A percentile compares a stretch with the other conserved stretches of the same genome.
phyloP scores from a whole-genome alignment of 2,888 invertebrate genomes.

The Dioctria linearis region DNA sequence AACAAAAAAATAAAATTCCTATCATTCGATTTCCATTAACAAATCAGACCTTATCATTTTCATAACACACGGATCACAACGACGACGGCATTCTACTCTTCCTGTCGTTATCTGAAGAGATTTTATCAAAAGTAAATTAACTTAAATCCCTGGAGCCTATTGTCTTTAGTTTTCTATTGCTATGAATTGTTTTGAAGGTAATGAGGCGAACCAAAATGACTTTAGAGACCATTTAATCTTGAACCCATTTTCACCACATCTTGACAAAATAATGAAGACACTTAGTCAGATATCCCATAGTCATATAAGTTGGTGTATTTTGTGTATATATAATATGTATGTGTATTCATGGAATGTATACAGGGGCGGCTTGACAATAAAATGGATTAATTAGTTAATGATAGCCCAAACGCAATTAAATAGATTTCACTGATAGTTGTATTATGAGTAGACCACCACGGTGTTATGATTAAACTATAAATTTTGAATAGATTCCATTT shows the following conservation, averaged over 20 bases:
- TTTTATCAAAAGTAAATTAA: slow-evolving; percentile 2
- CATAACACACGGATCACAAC: neutral
- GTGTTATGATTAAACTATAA: slow-evolving; percentile 23
- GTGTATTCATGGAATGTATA: slow-evolving; percentile 44
- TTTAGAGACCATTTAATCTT: slow-evolving; percentile 52
- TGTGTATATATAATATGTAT: neutral
- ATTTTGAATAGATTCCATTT: slow-evolving; percentile 24
- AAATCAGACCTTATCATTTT: neutral
- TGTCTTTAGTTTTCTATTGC: slow-evolving; percentile 42
- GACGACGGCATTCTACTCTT: neutral
- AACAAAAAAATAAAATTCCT: neutral
- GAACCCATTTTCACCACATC: slow-evolving; percentile 52
- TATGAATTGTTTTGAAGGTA: slow-evolving; percentile 39
- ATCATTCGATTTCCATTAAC: neutral
- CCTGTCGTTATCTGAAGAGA: neutral
- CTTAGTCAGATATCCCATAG: slow-evolving; percentile 27
- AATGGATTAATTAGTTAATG: slow-evolving; percentile 53
- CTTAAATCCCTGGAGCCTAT: slow-evolving; percentile 1
- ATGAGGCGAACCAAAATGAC: slow-evolving; percentile 49
- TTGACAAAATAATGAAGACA: slow-evolving; percentile 49
- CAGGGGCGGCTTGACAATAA: slow-evolving; percentile 31
- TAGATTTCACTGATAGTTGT: slow-evolving; percentile 35
- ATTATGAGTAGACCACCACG: slow-evolving; percentile 21
- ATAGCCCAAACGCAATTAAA: slow-evolving; percentile 41
- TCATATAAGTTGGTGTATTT: too few relatives aligned